These are phyloP conservation scores for Temnopleurus reevesii DNA, from an alignment of 53 echinoderm and acorn worm genomes.

Conservation along the genomic window DNA sequence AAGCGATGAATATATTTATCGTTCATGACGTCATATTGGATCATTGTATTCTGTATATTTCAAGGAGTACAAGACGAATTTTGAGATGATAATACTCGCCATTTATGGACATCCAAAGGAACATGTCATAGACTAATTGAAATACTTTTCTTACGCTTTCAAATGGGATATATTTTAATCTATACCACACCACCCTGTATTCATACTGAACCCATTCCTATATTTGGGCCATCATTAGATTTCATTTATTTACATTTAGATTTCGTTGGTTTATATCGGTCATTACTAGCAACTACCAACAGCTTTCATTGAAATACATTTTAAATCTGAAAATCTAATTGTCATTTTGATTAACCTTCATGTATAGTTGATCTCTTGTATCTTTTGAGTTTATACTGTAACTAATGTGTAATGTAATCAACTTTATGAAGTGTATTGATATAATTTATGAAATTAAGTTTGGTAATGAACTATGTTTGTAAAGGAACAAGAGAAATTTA, in stretches of 20 bases:
- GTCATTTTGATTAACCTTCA: background rate
- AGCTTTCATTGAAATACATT: background rate
- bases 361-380: slow-evolving; percentile 6
- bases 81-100: no score
- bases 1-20: background rate
- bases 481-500: background rate
- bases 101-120: no score
- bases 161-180: background rate
- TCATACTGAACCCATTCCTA: slow-evolving; percentile 25
- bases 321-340: background rate
- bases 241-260: slow-evolving; percentile 33
- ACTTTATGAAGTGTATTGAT: background rate
- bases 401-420: background rate
- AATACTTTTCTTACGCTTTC: no score
- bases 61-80: no score
- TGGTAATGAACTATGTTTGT: background rate
- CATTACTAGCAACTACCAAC: slow-evolving; percentile 16
- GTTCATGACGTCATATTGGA: background rate
- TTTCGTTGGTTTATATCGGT: background rate
- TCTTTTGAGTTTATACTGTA: background rate
- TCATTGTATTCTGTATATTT: no score
- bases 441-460: background rate
- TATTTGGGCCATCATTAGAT: slow-evolving; percentile 8
- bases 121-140: no score
- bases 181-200: background rate